A percentile compares a stretch with the other conserved stretches of the same genome.
Evolutionary conservation across 2,797 vertebrate genomes (phyloP).

Genomic region (Sebastes ruberrimus): DNA sequence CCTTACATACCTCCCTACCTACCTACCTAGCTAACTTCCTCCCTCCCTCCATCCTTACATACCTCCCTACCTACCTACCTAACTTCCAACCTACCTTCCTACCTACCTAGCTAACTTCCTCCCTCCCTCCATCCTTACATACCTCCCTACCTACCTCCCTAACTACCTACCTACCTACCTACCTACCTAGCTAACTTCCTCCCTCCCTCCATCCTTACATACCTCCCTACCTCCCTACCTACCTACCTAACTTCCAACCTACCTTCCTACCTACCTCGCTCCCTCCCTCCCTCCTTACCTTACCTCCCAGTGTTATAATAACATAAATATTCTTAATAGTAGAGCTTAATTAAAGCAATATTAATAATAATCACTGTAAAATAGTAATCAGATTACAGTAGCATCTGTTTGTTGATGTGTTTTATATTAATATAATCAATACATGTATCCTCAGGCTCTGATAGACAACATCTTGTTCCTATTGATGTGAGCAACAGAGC

Average conservation of each 20-base stretch:
- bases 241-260: neutral
- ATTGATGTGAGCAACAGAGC: neutral
- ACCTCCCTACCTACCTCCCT: fast-evolving
- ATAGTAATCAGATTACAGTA: neutral
- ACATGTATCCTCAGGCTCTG: conserved; percentile 33
- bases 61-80: neutral
- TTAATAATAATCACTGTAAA: neutral
- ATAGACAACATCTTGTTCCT: conserved; percentile 8
- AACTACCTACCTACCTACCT: neutral
- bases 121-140: neutral
- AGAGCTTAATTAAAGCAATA: neutral
- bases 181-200: neutral
- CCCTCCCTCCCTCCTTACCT: neutral
- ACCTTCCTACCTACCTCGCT: neutral
- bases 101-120: neutral
- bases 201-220: neutral
- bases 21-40: fast-evolving
- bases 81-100: neutral
- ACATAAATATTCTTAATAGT: too few species aligned
- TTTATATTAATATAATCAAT: neutral
- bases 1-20: too few species aligned
- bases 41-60: fast-evolving
- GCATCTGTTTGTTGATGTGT: neutral
- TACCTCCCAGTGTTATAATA: neutral
- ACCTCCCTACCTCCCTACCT: neutral